Conservation (phyloP, 1,140 invertebrate genomes). For the Dermatophagoides farinae region DNA sequence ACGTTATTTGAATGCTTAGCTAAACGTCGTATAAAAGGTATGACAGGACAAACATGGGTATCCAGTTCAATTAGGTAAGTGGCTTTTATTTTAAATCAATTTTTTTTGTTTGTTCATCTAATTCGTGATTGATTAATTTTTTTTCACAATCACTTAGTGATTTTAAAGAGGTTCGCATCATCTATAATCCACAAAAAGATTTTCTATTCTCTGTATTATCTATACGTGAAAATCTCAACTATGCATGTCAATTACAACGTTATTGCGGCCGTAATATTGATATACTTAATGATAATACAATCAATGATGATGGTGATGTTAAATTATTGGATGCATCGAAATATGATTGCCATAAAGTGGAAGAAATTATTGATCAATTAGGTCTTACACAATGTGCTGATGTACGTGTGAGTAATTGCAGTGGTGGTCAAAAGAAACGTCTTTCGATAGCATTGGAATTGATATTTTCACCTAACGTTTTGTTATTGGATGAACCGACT, state of each 20-base stretch:
- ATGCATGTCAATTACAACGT: conserved; percentile 13
- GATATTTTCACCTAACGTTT: conserved; percentile 83
- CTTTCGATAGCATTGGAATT: conserved; percentile 84
- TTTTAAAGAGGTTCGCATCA: conserved; percentile 7
- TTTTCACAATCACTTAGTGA: not conserved
- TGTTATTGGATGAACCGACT: conserved; percentile 93
- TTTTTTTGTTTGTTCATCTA: too few relatives aligned
- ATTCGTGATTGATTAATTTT: too few relatives aligned
- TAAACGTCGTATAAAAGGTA: conserved; percentile 1
- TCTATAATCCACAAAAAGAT: conserved; percentile 16
- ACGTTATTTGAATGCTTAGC: conserved; percentile 16
- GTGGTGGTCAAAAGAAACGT: conserved; percentile 72
- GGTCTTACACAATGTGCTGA: conserved; percentile 12
- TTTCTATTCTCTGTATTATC: conserved; percentile 11
- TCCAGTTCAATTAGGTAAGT: conserved; percentile 3
- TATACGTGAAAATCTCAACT: conserved; percentile 14
- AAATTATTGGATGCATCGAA: not conserved
- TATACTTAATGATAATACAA: not conserved
- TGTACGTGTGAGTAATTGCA: conserved; percentile 1
- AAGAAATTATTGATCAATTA: not conserved
- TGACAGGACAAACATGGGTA: conserved; percentile 8
- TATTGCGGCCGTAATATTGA: conserved; percentile 5
- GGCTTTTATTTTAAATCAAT: not conserved
- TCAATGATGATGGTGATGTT: not conserved
- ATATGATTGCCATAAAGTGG: not conserved